Conservation (phyloP, 2,797 vertebrate species). For the Agapornis canus region DNA sequence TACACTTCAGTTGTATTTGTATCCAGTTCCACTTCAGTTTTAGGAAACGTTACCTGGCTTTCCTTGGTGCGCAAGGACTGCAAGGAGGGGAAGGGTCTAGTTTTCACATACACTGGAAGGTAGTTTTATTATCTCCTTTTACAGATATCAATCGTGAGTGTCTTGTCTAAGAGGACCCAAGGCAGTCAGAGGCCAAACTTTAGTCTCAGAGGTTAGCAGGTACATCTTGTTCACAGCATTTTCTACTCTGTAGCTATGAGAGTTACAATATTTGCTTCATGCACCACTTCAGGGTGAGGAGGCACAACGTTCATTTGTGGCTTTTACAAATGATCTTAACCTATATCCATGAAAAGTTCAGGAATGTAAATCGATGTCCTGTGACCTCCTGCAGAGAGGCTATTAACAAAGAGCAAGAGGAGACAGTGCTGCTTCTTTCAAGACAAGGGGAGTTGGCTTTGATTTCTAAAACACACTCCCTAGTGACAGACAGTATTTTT, state of each 20-base stretch:
- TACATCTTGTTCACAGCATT: background rate
- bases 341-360: background rate
- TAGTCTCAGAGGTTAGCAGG: background rate
- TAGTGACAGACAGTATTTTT: background rate
- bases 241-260: background rate
- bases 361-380: background rate
- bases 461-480: conserved; percentile 4
- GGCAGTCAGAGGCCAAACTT: background rate
- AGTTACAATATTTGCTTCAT: background rate
- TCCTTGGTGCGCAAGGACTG: background rate
- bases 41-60: background rate
- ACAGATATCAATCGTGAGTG: background rate
- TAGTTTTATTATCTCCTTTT: background rate
- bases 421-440: background rate
- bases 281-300: background rate
- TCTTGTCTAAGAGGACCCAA: background rate
- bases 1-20: background rate
- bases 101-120: background rate
- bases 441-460: background rate
- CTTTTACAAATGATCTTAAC: background rate
- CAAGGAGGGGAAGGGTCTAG: background rate
- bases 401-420: background rate
- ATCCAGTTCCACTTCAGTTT: background rate
- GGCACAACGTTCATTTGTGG: background rate
- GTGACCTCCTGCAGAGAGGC: background rate